Evolutionary conservation across 2,797 vertebrate species (phyloP), one percentile per base, ranked within the genome.

Genomic region (Micrastur ruficollis): DNA sequence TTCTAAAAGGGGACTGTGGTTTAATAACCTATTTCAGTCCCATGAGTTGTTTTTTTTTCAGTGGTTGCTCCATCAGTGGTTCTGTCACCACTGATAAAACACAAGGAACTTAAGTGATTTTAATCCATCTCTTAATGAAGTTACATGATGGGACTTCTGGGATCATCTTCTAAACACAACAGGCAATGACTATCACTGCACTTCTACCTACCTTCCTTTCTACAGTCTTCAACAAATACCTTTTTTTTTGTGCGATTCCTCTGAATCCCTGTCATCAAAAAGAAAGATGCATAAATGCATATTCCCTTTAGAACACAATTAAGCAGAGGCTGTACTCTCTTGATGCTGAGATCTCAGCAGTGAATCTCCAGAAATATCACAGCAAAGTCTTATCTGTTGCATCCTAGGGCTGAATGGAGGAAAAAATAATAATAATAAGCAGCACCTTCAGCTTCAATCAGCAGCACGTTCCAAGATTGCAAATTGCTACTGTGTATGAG

Each of bases 381-480:
- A 72, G 55, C 27, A 81, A 20, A 78, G 36, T 31, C 67, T 72
- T 56, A 61, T 58, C 49, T 71, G 40, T 44, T 93, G 56, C 65
- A 86, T 91, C 42, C 65, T 56, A 70, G 22, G 23, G n/a, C 44
- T 65, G 79, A 83, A 80, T 4, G 12, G 23, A 6, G 14, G 4
- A 5, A 21, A 23, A 18, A 42, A 11, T 75, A 72, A 61, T 13
- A 74, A 36, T 55, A 26, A 46, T 23, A 92, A 79, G 31, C 81
- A 89, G 49, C 21, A 62, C 62, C 32, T 95, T 96, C 93, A 92
- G 50, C 86, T 81, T 92, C 89, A 66, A 79, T 93, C 74, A 93
- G 50, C 80, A 68, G 31, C 18, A 42, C 16, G 5, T 85, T 91
- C 85, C 52, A 81, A 53, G 65, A 95, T 32, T 2, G 0, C 74